phyloP scores from a whole-genome alignment of 35 echinoderm and acorn worm species.

The Apostichopus californicus region DNA sequence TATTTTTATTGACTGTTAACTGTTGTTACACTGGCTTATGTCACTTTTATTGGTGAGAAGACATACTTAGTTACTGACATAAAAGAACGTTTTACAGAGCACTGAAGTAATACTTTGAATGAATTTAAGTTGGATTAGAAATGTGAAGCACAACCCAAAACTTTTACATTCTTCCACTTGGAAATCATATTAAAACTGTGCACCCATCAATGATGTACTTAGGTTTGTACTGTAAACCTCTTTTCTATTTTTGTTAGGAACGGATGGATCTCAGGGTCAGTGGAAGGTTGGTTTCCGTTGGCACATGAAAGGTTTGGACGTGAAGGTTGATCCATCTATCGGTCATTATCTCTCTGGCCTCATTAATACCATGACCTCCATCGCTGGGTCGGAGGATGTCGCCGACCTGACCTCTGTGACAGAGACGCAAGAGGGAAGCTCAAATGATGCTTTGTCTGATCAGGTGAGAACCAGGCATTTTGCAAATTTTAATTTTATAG shows the following conservation, averaged over 20 bases:
- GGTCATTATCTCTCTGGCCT: slow-evolving; percentile 86
- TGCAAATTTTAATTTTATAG: neutral
- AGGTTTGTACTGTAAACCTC: neutral
- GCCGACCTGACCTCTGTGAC: slow-evolving; percentile 90
- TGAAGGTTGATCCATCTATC: slow-evolving; percentile 86
- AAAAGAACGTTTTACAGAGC: no score
- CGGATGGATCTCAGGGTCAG: slow-evolving; percentile 61
- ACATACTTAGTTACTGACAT: no score
- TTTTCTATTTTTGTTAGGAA: neutral
- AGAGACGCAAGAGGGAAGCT: slow-evolving; percentile 75
- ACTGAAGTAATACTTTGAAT: no score
- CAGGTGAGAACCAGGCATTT: slow-evolving; percentile 41
- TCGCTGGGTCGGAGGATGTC: slow-evolving; percentile 84
- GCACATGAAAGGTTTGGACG: slow-evolving; percentile 92
- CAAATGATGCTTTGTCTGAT: slow-evolving; percentile 68
- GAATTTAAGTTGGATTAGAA: no score
- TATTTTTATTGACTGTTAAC: no score
- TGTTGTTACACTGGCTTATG: no score
- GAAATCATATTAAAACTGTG: neutral
- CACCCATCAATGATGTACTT: neutral
- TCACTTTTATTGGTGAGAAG: no score
- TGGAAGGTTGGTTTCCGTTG: slow-evolving; percentile 95
- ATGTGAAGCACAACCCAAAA: no score
- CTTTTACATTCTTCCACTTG: neutral
- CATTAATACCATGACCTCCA: slow-evolving; percentile 77